phyloP scores from a whole-genome alignment of 2,888 invertebrate genomes.

The Zeuzera pyrina region DNA sequence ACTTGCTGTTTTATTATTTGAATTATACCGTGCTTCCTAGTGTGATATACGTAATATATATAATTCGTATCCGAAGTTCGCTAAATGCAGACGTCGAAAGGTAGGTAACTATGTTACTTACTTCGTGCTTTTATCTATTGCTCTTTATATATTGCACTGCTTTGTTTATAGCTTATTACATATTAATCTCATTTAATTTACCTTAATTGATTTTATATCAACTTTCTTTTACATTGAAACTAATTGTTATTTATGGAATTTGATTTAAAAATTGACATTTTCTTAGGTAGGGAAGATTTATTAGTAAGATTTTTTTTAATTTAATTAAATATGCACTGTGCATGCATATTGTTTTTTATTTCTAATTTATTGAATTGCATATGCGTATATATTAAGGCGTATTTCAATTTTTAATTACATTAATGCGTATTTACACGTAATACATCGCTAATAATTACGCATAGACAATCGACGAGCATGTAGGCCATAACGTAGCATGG shows the following conservation, averaged over 20 bases:
- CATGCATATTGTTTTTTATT: slow-evolving; percentile 8
- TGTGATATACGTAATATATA: slow-evolving; percentile 5
- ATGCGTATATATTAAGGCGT: not conserved
- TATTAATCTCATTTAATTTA: not conserved
- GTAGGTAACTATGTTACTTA: slow-evolving; percentile 44
- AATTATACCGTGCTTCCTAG: slow-evolving; percentile 21
- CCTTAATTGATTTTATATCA: not conserved
- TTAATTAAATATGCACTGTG: slow-evolving; percentile 6
- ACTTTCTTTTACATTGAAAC: not conserved
- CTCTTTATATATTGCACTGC: slow-evolving; percentile 28
- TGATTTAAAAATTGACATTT: not conserved
- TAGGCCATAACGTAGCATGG: no score
- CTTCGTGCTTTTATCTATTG: slow-evolving; percentile 32
- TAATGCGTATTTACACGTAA: no score
- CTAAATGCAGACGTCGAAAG: slow-evolving; percentile 36
- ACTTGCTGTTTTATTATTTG: slow-evolving; percentile 7
- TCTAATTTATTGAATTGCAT: slow-evolving; percentile 4
- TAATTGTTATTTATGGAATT: not conserved
- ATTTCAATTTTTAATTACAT: no score
- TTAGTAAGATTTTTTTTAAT: not conserved
- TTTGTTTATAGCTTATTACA: slow-evolving; percentile 28
- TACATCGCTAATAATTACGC: no score
- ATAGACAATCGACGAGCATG: no score
- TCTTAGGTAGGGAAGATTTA: not conserved
- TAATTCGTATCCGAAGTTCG: slow-evolving; percentile 4